Conservation (phyloP, 2,888 invertebrate species). For the Ennomos quercinarius region DNA sequence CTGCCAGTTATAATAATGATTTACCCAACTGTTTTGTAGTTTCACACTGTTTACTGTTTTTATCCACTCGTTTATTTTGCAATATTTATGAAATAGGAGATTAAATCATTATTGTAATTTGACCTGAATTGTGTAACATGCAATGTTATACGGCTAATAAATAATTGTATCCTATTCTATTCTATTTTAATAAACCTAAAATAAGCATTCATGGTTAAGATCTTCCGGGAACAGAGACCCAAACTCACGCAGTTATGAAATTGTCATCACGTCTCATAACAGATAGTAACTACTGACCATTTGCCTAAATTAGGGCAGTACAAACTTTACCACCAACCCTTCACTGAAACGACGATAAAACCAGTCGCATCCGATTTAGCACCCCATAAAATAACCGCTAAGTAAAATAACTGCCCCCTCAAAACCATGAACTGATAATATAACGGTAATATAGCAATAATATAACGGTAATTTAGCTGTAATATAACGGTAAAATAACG, state of each 20-base stretch:
- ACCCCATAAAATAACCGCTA: slow-evolving; percentile 40
- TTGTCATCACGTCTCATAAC: slow-evolving; percentile 4
- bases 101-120: too few relatives aligned
- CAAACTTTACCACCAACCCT: slow-evolving; percentile 28
- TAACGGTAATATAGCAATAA: slow-evolving; percentile 24
- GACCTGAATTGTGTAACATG: too few relatives aligned
- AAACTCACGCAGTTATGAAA: slow-evolving; percentile 7
- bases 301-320: slow-evolving; percentile 23
- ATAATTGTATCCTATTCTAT: too few relatives aligned
- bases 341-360: slow-evolving; percentile 37
- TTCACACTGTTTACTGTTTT: too few relatives aligned
- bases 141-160: too few relatives aligned
- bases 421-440: slow-evolving; percentile 33
- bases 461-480: slow-evolving; percentile 18
- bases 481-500: slow-evolving; percentile 27
- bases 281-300: slow-evolving; percentile 12
- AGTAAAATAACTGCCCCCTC: slow-evolving; percentile 40
- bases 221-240: background rate
- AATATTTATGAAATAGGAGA: too few relatives aligned
- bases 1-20: too few relatives aligned
- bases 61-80: too few relatives aligned
- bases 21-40: too few relatives aligned
- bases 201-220: too few relatives aligned
- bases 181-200: too few relatives aligned
- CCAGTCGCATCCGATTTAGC: slow-evolving; percentile 36